Conservation (phyloP, 2,113 vertebrate species). For the Dermatemys mawii region DNA sequence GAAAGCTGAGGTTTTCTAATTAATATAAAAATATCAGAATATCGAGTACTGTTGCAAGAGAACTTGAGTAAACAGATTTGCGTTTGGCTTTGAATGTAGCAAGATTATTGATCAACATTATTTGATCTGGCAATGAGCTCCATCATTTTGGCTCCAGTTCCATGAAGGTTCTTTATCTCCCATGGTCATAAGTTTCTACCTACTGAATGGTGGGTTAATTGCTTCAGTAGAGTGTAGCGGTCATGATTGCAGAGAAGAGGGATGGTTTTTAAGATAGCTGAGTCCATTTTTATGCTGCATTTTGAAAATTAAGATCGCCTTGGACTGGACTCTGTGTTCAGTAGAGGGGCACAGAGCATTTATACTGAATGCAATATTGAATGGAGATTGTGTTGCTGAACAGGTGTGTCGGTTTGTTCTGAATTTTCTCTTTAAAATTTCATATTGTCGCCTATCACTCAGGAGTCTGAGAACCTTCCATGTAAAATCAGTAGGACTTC, state of each 20-base stretch:
- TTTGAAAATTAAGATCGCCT: not conserved
- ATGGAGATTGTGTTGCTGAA: not conserved
- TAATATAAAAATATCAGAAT: not conserved
- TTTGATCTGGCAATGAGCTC: not conserved
- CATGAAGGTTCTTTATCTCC: not conserved
- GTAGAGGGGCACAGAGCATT: not conserved
- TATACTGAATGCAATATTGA: not conserved
- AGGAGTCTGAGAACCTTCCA: not conserved
- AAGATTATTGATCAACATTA: not conserved
- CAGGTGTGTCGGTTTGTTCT: not conserved
- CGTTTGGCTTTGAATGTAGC: accelerated
- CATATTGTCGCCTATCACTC: not conserved
- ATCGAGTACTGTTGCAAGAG: not conserved
- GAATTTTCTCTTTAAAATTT: not conserved
- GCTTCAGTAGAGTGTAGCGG: not conserved
- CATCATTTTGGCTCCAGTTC: not conserved
- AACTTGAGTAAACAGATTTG: not conserved
- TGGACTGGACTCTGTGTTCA: slow-evolving; percentile 24
- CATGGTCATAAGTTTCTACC: not conserved
- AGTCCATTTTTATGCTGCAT: not conserved
- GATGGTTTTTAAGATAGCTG: not conserved
- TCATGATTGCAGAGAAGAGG: not conserved
- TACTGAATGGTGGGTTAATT: accelerated
- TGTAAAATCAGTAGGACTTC: not conserved
- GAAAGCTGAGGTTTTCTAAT: not conserved